Evolutionary conservation across 2,888 invertebrate genomes (phyloP), one percentile per base, ranked within the genome.

Genomic region (Hoplodrina blanda): DNA sequence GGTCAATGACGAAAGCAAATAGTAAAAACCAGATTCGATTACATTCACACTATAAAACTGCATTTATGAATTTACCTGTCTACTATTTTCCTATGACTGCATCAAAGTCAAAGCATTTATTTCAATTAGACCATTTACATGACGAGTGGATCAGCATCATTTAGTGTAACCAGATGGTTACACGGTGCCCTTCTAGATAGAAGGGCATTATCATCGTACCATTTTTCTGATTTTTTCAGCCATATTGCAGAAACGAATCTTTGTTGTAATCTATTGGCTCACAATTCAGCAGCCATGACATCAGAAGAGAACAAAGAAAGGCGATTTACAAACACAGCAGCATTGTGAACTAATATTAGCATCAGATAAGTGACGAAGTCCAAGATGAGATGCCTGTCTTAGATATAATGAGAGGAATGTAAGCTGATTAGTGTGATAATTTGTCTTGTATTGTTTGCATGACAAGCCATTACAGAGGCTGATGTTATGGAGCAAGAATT

Each of bases 271-370:
- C n/a, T 30, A 30, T 60, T 44, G 59, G 52, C n/a, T 62, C 55
- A 68, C 55, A 57, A 64, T 61, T 62, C 15, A 62, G 53, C 13
- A 50, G 33, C 46, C 33, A 64, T 83, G 84, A 83, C 84, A 81
- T 83, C 84, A 83, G 55, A 37, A 8, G 15, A 46, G 53, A 64
- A 70, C 73, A 81, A 81, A 81, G 78, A 60, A 66, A 73, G 55
- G 19, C 62, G 52, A 67, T 77, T 60, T 60, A 81, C 73, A 83
- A 81, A 83, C 73, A 81, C 73, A 54, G 41, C 7, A 44, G 61
- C 78, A 83, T 81, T 81, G 73, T 83, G 54, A 77, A 69, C 78
- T 73, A 73, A 81, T 73, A 65, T 83, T 73, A 62, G 74, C 77
- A 44, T 61, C 78, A 71, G 55, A 65, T 68, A 76, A 69, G 64